phyloP scores from a whole-genome alignment of 1,140 invertebrate species.

The Epicauta chinensis region DNA sequence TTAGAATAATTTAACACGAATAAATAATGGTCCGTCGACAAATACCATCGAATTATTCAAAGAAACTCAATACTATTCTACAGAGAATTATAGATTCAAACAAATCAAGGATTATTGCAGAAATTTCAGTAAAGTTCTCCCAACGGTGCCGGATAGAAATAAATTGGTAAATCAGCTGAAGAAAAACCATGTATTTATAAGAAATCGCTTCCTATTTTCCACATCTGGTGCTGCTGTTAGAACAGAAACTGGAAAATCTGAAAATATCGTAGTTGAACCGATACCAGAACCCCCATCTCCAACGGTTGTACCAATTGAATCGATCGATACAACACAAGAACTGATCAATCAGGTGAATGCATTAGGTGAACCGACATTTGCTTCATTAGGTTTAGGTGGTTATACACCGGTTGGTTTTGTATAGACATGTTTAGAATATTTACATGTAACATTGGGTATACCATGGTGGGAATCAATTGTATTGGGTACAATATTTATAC shows the following conservation, averaged over 20 bases:
- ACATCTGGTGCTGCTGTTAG: neutral
- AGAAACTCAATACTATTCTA: neutral
- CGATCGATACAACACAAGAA: constrained; percentile 35
- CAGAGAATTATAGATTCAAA: too few relatives aligned
- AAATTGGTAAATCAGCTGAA: constrained; percentile 5
- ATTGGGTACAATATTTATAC: constrained; percentile 56
- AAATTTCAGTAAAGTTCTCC: neutral
- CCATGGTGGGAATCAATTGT: constrained; percentile 90
- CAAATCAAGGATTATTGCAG: neutral
- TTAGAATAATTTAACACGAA: constrained; percentile 1
- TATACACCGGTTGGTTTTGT: constrained; percentile 72
- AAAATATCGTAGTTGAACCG: neutral
- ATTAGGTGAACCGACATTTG: constrained; percentile 69
- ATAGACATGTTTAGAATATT: constrained; percentile 70
- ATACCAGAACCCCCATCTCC: constrained; percentile 46
- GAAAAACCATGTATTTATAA: too few relatives aligned
- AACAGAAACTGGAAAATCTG: neutral
- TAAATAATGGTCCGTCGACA: neutral
- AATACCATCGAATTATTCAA: neutral
- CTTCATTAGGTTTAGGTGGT: constrained; percentile 72
- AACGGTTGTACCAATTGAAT: constrained; percentile 41
- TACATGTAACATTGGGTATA: constrained; percentile 68
- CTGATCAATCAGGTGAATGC: constrained; percentile 45
- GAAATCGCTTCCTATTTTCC: constrained; percentile 1
- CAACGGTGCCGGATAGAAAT: constrained; percentile 1